phyloP scores from a whole-genome alignment of 2,113 vertebrate species.

The Rostratula benghalensis region DNA sequence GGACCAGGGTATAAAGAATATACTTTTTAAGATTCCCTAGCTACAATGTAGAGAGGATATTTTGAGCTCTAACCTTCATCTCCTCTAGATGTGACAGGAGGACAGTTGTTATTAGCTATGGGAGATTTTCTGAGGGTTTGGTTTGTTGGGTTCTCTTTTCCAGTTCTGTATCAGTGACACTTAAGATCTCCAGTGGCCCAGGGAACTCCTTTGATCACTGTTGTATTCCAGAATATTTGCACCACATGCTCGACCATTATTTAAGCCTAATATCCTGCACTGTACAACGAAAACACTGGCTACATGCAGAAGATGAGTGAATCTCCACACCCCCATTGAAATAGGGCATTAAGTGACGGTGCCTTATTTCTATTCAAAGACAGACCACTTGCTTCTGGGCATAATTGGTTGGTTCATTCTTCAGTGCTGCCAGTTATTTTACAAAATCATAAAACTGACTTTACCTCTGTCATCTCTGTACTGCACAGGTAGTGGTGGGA shows the following conservation, averaged over 20 bases:
- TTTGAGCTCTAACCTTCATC: background rate
- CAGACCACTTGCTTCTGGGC: constrained; percentile 45
- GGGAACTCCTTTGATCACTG: constrained; percentile 9
- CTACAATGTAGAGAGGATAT: background rate
- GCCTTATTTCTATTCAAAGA: constrained; percentile 55
- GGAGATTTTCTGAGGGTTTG: background rate
- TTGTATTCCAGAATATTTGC: background rate
- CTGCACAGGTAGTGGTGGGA: background rate
- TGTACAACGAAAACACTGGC: background rate
- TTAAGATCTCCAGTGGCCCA: background rate
- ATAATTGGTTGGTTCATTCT: constrained; percentile 42
- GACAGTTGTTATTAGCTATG: background rate
- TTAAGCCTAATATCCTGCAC: background rate
- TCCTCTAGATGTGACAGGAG: background rate
- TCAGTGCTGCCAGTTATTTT: constrained; percentile 33
- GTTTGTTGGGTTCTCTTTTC: constrained; percentile 18
- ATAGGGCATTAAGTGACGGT: constrained; percentile 15
- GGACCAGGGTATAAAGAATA: background rate
- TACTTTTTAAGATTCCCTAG: background rate
- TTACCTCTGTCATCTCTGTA: background rate
- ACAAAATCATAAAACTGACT: constrained; percentile 41
- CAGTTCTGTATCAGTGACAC: background rate
- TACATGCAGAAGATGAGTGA: background rate
- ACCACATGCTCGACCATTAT: background rate
- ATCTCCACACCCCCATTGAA: background rate